Percentiles rank a stretch among this genome's conserved stretches.
Conservation (phyloP, 2,888 invertebrate genomes). For the Spisula subtruncata region DNA sequence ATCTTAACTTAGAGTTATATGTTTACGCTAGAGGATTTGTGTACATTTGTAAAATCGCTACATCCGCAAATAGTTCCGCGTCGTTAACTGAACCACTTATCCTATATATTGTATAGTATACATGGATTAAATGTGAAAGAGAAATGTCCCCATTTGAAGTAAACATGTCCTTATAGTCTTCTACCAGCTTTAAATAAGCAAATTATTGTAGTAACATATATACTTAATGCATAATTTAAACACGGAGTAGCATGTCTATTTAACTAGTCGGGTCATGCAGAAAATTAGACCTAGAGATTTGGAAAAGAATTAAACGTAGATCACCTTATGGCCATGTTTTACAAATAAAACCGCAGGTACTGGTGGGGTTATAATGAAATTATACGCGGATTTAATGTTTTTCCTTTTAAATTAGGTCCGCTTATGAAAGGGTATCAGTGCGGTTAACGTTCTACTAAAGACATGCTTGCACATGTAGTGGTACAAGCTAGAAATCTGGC, state of each 20-base stretch:
- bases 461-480: neutral
- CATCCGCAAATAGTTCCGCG: too few species aligned
- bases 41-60: neutral
- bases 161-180: slow-evolving; percentile 1
- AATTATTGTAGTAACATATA: slow-evolving; percentile 14
- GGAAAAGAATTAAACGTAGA: neutral
- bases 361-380: neutral
- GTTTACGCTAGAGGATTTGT: too few species aligned
- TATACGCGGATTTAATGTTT: neutral
- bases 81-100: too few species aligned
- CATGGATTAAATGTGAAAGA: neutral
- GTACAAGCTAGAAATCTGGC: neutral
- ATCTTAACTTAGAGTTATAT: too few species aligned
- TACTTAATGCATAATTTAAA: slow-evolving; percentile 20
- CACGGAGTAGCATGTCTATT: slow-evolving; percentile 21
- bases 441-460: neutral
- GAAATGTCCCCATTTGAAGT: neutral
- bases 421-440: neutral
- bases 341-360: neutral
- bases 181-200: slow-evolving; percentile 5
- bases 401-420: neutral
- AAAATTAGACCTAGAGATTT: slow-evolving; percentile 1
- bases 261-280: slow-evolving; percentile 19
- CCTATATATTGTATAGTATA: too few species aligned
- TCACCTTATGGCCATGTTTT: slow-evolving; percentile 22